Evolutionary conservation across 2,888 invertebrate genomes (phyloP), one percentile per base, ranked within the genome.

Genomic region (Pammene aurita): DNA sequence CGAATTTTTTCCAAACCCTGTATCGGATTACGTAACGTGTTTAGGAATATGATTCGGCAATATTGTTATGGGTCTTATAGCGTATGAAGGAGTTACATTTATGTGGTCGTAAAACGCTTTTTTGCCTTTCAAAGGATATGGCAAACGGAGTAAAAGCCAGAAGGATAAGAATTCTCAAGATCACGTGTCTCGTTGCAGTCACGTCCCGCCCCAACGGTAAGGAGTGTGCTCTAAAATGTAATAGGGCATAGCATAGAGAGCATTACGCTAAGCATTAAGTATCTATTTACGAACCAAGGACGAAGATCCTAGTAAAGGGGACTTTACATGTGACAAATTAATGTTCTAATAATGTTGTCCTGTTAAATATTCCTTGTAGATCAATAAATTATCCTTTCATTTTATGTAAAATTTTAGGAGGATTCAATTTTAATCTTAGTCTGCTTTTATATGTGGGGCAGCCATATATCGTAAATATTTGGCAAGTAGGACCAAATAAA

Each of bases 211-310:
- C 38, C 26, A 44, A 61, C 62, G 56, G 55, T 50, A 67, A 62
- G 56, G 62, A 67, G 55, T 55, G 67, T 46, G 41, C 64, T 54
- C 58, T 69, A 69, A 69, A 69, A 69, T 69, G 58, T 64, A 58
- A 68, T 64, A 64, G 57, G 57, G 38, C 68, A 69, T 60, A 69
- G 64, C 69, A 48, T 26, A 65, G 42, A 44, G 63, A 64, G 67
- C 65, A 55, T 66, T 67, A 58, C 54, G 48, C 50, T 54, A 54
- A 70, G 71, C 63, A 62, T 50, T 72, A 66, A 66, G 73, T 77
- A 79, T 77, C 0, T 76, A 79, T 77, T 79, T 79, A 78, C n/a
- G n/a, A n/a, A n/a, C 75, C 74, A 80, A 82, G 26, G 5, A 80
- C 77, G 80, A 76, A 77, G 75, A 74, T 76, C 74, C 63, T 35